Base-by-base conservation (phyloP, 2,888 invertebrate species). In the Bugula neritina region DNA sequence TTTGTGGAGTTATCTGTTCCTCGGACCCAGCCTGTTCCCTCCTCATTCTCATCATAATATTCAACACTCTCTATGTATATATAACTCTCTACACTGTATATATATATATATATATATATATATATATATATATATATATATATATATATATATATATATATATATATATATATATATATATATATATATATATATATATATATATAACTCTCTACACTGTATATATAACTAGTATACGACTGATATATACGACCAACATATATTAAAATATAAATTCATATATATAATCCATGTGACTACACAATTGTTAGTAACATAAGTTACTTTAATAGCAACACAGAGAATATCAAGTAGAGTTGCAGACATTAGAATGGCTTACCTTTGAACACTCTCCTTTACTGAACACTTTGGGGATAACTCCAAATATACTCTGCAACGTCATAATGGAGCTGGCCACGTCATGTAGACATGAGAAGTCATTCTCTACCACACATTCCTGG, bases 321-420 rank as follows among this genome's bases (percentile, higher is more conserved):
- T n/a, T n/a, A n/a, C n/a, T n/a, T n/a, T n/a, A n/a, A n/a, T n/a
- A n/a, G n/a, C n/a, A n/a, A n/a, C n/a, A n/a, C n/a, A n/a, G n/a
- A n/a, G n/a, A n/a, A n/a, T n/a, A n/a, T n/a, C n/a, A n/a, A n/a
- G n/a, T n/a, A n/a, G n/a, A n/a, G n/a, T n/a, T n/a, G n/a, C n/a
- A n/a, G n/a, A n/a, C n/a, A n/a, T n/a, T n/a, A n/a, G n/a, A n/a
- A n/a, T n/a, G n/a, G n/a, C 71, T 73, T 75, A 85, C 84, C 82
- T 91, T 91, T 0, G 95, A 92, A 69, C 91, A 91, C 52, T 88
- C 87, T 0, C 95, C 97, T 84, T 94, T 94, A 13, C 95, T 95
- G 82, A 91, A 91, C 1, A 97, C 90, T 78, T 90, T 89, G 13
- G 92, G 91, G 79, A 96, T 93, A 72, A 91, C 90, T 0, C 97